Evolutionary conservation across 2,797 vertebrate genomes (phyloP).

Genomic region (Aphelocoma californica): DNA sequence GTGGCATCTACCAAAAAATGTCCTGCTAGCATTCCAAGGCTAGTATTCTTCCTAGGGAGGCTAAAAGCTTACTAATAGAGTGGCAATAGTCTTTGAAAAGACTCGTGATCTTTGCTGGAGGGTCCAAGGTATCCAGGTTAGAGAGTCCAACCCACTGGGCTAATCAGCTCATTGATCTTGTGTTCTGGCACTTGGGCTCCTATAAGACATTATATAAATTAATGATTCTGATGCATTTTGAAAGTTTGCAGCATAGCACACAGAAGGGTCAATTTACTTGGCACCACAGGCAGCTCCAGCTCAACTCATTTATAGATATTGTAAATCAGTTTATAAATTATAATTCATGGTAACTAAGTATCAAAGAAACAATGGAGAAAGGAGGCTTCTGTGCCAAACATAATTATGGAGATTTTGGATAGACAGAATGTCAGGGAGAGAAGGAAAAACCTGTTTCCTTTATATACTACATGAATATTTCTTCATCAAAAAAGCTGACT

Average conservation of each 20-base stretch:
- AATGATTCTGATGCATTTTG: not conserved
- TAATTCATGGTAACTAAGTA: not conserved
- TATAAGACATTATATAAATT: not conserved
- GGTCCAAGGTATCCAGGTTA: not conserved
- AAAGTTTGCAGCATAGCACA: not conserved
- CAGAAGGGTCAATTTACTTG: not conserved
- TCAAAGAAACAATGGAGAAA: not conserved
- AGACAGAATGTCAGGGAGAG: not conserved
- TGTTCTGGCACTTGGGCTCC: not conserved
- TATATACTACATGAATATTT: not conserved
- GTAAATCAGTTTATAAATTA: not conserved
- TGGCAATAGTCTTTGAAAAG: not conserved
- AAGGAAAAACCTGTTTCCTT: not conserved
- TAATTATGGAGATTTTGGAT: not conserved
- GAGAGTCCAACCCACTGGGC: not conserved
- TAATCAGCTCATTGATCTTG: not conserved
- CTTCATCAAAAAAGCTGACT: not conserved
- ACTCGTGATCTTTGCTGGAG: not conserved
- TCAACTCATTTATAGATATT: not conserved
- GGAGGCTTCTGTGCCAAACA: not conserved
- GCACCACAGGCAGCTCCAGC: not conserved
- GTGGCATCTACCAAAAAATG: not conserved
- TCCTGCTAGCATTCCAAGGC: not conserved
- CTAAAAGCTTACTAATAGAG: not conserved
- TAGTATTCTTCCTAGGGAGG: not conserved